Conservation (phyloP, 1,140 invertebrate species). For the Neodiprion lecontei region DNA sequence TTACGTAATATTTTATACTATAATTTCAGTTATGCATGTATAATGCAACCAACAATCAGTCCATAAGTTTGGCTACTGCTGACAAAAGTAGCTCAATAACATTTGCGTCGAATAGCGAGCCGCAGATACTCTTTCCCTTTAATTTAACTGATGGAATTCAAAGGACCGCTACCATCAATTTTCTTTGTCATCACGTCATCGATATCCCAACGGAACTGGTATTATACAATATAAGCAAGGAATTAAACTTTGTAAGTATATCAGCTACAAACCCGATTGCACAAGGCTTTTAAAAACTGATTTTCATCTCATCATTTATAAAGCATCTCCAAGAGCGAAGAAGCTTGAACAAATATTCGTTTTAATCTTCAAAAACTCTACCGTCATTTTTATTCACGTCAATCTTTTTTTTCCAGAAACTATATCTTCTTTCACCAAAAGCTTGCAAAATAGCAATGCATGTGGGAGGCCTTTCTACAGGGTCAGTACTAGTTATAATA, state of each 20-base stretch:
- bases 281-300: no score
- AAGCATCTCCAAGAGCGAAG: no score
- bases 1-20: neutral
- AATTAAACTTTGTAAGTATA: conserved; percentile 6
- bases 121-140: conserved; percentile 9
- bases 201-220: neutral
- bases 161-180: conserved; percentile 17
- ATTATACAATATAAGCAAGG: no score
- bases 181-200: conserved; percentile 24
- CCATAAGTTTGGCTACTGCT: conserved; percentile 25
- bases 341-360: no score
- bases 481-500: conserved; percentile 46
- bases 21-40: conserved; percentile 29
- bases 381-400: neutral
- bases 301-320: no score
- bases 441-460: conserved; percentile 25
- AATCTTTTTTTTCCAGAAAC: conserved; percentile 30
- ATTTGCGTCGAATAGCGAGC: neutral
- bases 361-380: no score
- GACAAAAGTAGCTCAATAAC: conserved; percentile 28
- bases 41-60: neutral
- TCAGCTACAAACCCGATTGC: neutral
- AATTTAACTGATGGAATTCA: conserved; percentile 21
- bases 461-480: conserved; percentile 39
- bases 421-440: conserved; percentile 26